Evolutionary conservation across 2,797 vertebrate species (phyloP), one percentile per base, ranked within the genome.

Genomic region (Fundulus diaphanus): DNA sequence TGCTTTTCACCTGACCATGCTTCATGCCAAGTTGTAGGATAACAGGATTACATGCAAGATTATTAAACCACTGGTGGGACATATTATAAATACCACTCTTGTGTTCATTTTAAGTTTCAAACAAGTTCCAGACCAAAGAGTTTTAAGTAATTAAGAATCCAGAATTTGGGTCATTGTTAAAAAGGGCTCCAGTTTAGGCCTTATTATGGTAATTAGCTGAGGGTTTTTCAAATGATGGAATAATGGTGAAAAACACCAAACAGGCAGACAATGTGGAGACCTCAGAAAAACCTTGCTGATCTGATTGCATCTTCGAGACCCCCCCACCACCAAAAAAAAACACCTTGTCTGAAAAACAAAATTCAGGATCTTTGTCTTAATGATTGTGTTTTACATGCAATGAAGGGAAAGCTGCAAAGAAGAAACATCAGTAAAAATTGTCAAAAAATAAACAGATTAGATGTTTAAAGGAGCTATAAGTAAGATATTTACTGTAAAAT

Each of bases 41-140:
- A 88, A 88, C 67, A 77, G 27, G 72, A 87, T 87, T 86, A 79
- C 49, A 61, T 54, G 54, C 42, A 68, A 61, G 63, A 33, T 40
- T 12, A 40, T 16, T 18, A 59, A 40, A 16, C 68, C 35, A 24
- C 78, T 77, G 9, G 0, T 3, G 44, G 72, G 76, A 33, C 67
- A 46, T 69, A 51, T 76, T 70, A 84, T 73, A 48, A 67, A 72
- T 75, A 73, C 67, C 40, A 46, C 66, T 65, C 7, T 46, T 76
- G 68, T 74, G 54, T 78, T 72, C n/a, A 81, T 72, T 5, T 49
- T 70, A 84, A 42, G 63, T 65, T 72, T 74, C 33, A 73, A 24
- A 68, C 66, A 81, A 8, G 42, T 65, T 70, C 66, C 37, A 82
- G 66, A 44, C 29, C 13, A 6, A 71, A 49, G 33, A 54, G 31